These are phyloP conservation scores for Oplegnathus fasciatus DNA, from an alignment of 2,113 vertebrate genomes.

Conservation along the genomic window DNA sequence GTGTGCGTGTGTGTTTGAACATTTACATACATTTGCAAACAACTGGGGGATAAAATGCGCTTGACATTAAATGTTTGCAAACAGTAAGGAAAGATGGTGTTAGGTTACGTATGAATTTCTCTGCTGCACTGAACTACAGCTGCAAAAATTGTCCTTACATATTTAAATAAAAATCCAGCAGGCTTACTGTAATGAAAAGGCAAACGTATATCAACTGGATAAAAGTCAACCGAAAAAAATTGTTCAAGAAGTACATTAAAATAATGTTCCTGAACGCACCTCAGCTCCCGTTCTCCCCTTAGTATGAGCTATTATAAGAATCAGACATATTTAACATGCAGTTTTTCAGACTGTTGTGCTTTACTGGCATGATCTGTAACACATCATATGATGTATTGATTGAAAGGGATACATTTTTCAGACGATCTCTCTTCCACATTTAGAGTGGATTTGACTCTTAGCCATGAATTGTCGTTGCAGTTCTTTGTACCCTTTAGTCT, in stretches of 20 bases:
- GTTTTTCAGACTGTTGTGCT: neutral
- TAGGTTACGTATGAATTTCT: neutral
- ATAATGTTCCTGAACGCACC: neutral
- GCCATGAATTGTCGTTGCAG: neutral
- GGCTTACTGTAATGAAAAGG: neutral
- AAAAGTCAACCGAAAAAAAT: neutral
- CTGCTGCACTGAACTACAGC: neutral
- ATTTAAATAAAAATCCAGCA: neutral
- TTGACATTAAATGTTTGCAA: neutral
- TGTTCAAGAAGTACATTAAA: neutral
- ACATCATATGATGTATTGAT: neutral
- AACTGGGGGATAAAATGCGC: neutral
- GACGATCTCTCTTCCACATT: neutral
- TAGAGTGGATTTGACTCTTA: conserved; percentile 4
- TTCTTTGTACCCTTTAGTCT: conserved; percentile 22
- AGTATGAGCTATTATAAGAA: neutral
- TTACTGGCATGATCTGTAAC: neutral
- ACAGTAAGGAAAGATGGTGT: neutral
- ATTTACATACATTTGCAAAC: neutral
- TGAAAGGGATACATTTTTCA: neutral
- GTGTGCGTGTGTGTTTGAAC: neutral
- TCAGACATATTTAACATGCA: neutral
- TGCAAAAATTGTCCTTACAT: neutral
- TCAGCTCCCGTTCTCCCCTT: neutral
- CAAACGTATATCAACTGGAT: neutral